Evolutionary conservation across 2,113 vertebrate genomes (phyloP), one percentile per base, ranked within the genome.

Genomic region (Galemys pyrenaicus): DNA sequence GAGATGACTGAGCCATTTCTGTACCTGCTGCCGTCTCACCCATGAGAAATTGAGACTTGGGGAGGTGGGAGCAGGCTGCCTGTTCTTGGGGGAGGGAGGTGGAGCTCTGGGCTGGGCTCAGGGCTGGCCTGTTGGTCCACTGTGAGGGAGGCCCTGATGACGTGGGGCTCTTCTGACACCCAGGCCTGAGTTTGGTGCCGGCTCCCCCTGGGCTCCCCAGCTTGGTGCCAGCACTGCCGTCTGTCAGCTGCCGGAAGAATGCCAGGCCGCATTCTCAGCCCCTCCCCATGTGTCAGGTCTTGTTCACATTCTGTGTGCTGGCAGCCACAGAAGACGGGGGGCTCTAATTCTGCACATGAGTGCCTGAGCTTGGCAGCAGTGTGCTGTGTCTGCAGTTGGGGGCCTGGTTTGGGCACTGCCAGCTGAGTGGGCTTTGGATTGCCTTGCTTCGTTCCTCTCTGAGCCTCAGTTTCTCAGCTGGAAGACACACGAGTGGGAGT

Each of bases 381-480:
- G 9, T 0, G 2, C 22, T 0, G 1, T 1, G 20, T 16, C 78
- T 41, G 62, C 26, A 15, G 60, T 35, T n/a, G 2, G 9, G 51
- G 56, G 44, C 73, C 44, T 11, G 54, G 17, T 28, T 30, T 0
- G 0, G 84, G 65, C 15, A 51, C 30, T 6, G 75, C 37, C n/a
- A 17, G 22, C 46, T 12, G 24, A 49, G 19, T n/a, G 7, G 26
- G 85, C 37, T 44, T 19, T 0, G 13, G n/a, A 28, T 39, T 44
- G 6, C 74, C 1, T 56, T 0, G 28, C 0, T 0, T 26, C 9
- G 11, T 5, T 44, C 13, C 13, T 28, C 68, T 65, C 83, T 44
- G 54, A 83, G 49, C 64, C 93, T 88, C n/a, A 5, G 82, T 74
- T 91, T 94, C 68, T 35, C 12, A 4, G 28, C 49, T 35, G 65